Evolutionary conservation across 2,113 vertebrate genomes (phyloP).

Genomic region (Geococcyx californianus): DNA sequence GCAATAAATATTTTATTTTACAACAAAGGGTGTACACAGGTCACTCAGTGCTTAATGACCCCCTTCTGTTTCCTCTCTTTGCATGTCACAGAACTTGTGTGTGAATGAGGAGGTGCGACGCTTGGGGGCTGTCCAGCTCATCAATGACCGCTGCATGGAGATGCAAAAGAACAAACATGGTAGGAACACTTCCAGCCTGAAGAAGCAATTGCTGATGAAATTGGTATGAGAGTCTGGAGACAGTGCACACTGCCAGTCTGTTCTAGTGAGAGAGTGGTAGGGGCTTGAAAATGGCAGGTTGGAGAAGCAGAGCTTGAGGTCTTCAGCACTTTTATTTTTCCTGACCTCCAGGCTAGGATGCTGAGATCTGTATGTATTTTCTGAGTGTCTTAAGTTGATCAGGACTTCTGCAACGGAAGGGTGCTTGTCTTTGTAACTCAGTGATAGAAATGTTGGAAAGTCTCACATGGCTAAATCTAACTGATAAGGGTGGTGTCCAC

Average conservation of each 20-base stretch:
- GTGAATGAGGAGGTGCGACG: conserved; percentile 87
- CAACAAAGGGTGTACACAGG: not conserved
- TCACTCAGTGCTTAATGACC: not conserved
- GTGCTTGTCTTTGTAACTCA: not conserved
- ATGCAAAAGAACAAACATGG: conserved; percentile 92
- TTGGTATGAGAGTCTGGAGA: not conserved
- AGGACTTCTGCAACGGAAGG: not conserved
- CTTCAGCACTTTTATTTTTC: not conserved
- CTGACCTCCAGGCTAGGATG: not conserved
- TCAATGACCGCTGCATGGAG: conserved; percentile 94
- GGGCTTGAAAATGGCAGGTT: not conserved
- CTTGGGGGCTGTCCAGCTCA: conserved; percentile 84
- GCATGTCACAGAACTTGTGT: conserved; percentile 85
- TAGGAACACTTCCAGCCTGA: conserved; percentile 34
- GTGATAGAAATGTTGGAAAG: not conserved
- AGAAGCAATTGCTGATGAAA: not conserved
- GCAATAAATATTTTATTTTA: not conserved
- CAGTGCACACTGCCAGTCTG: not conserved
- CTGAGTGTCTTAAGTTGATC: not conserved
- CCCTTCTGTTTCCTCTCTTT: not conserved
- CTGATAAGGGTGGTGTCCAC: not conserved
- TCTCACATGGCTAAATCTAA: not conserved
- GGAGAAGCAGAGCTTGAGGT: not conserved
- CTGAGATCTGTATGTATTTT: not conserved
- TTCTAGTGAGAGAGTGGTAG: not conserved